A percentile compares a stretch with the other conserved stretches of the same genome.
phyloP scores from a whole-genome alignment of 2,113 vertebrate species.

The Acrocephalus arundinaceus region DNA sequence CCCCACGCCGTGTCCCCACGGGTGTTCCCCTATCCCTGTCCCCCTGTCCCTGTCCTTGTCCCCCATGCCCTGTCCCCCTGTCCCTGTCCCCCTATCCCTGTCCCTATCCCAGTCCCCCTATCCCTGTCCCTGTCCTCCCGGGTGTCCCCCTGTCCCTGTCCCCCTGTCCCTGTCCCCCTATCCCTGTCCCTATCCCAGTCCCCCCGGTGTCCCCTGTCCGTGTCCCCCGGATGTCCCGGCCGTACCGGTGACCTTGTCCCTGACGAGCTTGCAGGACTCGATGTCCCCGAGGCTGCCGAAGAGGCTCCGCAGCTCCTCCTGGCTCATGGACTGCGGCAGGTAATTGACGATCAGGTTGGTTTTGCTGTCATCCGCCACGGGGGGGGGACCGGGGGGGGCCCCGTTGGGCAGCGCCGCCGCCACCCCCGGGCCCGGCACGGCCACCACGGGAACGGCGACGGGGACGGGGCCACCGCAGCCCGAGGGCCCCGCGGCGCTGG shows the following conservation, averaged over 20 bases:
- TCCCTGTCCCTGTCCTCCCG: too few species aligned
- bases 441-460: slow-evolving; percentile 79
- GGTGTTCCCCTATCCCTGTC: too few species aligned
- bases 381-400: slow-evolving; percentile 84
- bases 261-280: slow-evolving; percentile 93
- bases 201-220: not conserved
- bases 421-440: slow-evolving; percentile 86
- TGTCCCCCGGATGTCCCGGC: not conserved
- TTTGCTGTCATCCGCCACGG: slow-evolving; percentile 92
- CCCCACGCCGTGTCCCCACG: too few species aligned
- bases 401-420: slow-evolving; percentile 83
- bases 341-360: slow-evolving; percentile 98
- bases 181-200: too few species aligned
- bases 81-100: too few species aligned
- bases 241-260: slow-evolving; percentile 94
- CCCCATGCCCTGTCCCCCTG: too few species aligned
- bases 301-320: slow-evolving; percentile 95
- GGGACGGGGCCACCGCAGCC: slow-evolving; percentile 78
- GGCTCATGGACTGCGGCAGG: slow-evolving; percentile 97
- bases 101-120: too few species aligned
- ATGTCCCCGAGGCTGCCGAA: slow-evolving; percentile 96
- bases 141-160: too few species aligned
- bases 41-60: too few species aligned
- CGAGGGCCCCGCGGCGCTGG: slow-evolving; percentile 2
- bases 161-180: not conserved